phyloP scores from a whole-genome alignment of 30 jellyfish, hydroid and myxozoan species.

The Cassiopea xamachana region DNA sequence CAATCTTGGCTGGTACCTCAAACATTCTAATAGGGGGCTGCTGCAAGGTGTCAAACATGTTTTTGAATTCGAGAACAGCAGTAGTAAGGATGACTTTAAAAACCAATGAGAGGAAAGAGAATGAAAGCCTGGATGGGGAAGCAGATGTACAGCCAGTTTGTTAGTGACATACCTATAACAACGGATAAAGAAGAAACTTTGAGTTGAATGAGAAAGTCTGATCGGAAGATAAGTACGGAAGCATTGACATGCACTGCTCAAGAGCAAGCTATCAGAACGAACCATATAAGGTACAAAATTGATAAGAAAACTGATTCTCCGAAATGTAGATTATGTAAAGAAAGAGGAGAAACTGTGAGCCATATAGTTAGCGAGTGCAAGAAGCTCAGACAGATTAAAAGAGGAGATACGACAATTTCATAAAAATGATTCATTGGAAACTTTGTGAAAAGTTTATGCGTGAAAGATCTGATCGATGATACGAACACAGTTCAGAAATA shows the following conservation, averaged over 20 bases:
- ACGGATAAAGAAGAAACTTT: constrained; percentile 15
- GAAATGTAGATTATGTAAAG: constrained; percentile 7
- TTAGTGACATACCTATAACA: not conserved
- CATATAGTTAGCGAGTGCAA: constrained; percentile 17
- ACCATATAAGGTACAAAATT: not conserved
- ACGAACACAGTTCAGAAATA: not conserved
- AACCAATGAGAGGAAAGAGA: not conserved
- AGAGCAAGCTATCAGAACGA: constrained; percentile 15
- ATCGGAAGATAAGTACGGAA: not conserved
- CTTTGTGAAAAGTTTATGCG: not conserved
- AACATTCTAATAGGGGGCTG: not conserved
- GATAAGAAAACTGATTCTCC: constrained; percentile 7
- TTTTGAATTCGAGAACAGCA: not conserved
- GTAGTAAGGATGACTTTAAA: not conserved
- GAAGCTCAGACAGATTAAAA: not conserved
- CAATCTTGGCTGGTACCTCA: not conserved
- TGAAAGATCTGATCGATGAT: too few relatives aligned
- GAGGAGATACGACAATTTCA: constrained; percentile 1
- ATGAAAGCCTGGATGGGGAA: constrained; percentile 4
- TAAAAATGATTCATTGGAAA: not conserved
- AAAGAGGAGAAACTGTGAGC: constrained; percentile 19
- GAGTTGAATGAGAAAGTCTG: constrained; percentile 3
- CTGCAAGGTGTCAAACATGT: constrained; percentile 3
- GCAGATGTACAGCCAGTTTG: not conserved
- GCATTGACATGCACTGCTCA: constrained; percentile 26